Conservation (phyloP, 2,888 invertebrate genomes). For the Eumerus sabulonum region DNA sequence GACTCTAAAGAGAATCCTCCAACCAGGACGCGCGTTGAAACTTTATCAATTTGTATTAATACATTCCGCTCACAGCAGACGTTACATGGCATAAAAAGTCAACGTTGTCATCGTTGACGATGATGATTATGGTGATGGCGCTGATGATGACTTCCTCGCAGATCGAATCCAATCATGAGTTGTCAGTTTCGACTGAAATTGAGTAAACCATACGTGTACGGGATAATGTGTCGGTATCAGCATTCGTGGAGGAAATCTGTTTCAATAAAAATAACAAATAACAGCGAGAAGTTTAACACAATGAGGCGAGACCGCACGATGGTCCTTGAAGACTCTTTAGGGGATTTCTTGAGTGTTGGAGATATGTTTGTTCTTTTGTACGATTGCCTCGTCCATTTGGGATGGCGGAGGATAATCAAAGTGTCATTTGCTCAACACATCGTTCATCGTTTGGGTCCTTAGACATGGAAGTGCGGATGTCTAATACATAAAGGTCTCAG, state of each 20-base stretch:
- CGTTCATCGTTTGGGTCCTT: slow-evolving; percentile 15
- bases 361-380: slow-evolving; percentile 7
- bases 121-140: slow-evolving; percentile 36
- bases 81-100: slow-evolving; percentile 9
- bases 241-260: slow-evolving; percentile 38
- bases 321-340: too few species aligned
- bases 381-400: slow-evolving; percentile 59
- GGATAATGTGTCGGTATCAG: slow-evolving; percentile 56
- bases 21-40: slow-evolving; percentile 16
- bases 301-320: neutral
- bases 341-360: neutral
- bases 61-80: slow-evolving; percentile 30
- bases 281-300: neutral
- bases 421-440: slow-evolving; percentile 56
- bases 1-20: slow-evolving; percentile 1
- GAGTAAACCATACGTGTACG: slow-evolving; percentile 20
- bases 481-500: too few species aligned
- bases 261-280: slow-evolving; percentile 16
- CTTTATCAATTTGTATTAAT: slow-evolving; percentile 60
- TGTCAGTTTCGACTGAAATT: slow-evolving; percentile 25
- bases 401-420: slow-evolving; percentile 64
- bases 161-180: slow-evolving; percentile 26
- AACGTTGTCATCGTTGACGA: neutral
- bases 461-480: too few species aligned
- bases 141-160: slow-evolving; percentile 37